Percentiles rank a stretch among this genome's conserved stretches.
Evolutionary conservation across 1,140 invertebrate genomes (phyloP).

Genomic region (Achatina immaculata): DNA sequence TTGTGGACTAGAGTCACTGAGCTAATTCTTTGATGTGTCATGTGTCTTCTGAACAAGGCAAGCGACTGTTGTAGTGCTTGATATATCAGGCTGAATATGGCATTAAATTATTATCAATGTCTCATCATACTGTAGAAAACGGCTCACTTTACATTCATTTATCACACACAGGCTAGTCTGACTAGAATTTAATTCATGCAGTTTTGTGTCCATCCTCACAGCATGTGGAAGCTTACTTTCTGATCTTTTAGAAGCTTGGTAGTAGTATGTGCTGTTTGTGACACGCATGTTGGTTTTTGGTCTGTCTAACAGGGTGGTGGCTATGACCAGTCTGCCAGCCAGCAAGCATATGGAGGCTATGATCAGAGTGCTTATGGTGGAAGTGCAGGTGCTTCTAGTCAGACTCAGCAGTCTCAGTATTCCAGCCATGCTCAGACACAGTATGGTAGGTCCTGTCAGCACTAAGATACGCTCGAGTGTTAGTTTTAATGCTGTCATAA

Average conservation of each 20-base stretch:
- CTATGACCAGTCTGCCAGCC: conserved; percentile 17
- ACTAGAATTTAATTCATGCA: not conserved
- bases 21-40: not conserved
- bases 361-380: conserved; percentile 31
- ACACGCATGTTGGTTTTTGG: too few relatives aligned
- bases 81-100: not conserved
- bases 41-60: conserved; percentile 27
- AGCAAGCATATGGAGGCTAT: conserved; percentile 27
- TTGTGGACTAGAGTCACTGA: conserved; percentile 26
- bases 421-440: not conserved
- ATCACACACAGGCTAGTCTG: not conserved
- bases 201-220: not conserved
- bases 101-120: not conserved
- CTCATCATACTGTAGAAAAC: not conserved
- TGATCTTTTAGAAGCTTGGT: too few relatives aligned
- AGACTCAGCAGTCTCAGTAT: not conserved
- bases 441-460: conserved; percentile 9
- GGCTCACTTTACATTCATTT: not conserved
- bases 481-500: not conserved
- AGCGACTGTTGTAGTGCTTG: not conserved
- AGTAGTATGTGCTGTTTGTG: too few relatives aligned
- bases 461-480: not conserved
- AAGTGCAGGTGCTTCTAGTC: conserved; percentile 7
- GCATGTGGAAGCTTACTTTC: not conserved
- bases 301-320: too few relatives aligned